These are phyloP conservation scores for Odontesthes bonariensis DNA, from an alignment of 2,113 vertebrate genomes.

Conservation along the genomic window DNA sequence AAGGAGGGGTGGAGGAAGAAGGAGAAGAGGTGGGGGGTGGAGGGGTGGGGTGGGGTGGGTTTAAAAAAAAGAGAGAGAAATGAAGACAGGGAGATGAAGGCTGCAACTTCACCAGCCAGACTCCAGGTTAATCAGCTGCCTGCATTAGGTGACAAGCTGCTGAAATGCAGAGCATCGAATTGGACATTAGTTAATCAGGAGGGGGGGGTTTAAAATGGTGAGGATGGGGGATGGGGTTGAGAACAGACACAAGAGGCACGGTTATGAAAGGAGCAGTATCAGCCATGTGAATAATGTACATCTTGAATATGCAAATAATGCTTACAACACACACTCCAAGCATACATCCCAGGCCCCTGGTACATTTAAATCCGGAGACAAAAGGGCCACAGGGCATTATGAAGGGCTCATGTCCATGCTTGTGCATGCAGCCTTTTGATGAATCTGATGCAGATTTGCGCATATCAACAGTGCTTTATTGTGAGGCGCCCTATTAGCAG, in stretches of 20 bases:
- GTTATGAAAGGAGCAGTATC: conserved; percentile 79
- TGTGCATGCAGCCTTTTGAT: conserved; percentile 52
- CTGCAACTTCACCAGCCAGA: conserved; percentile 70
- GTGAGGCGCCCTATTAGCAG: conserved; percentile 60
- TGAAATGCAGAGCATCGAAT: conserved; percentile 78
- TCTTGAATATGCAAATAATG: conserved; percentile 84
- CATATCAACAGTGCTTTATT: conserved; percentile 50
- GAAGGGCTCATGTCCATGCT: conserved; percentile 57
- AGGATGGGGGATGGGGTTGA: conserved; percentile 75
- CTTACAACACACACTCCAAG: conserved; percentile 69
- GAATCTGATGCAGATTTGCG: conserved; percentile 60
- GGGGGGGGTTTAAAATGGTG: conserved; percentile 54
- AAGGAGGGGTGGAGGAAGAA: conserved; percentile 47
- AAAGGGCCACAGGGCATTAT: conserved; percentile 68
- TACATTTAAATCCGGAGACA: conserved; percentile 72
- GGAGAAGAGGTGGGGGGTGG: background rate
- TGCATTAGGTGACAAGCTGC: conserved; percentile 92
- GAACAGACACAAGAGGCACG: conserved; percentile 75
- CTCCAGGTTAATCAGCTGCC: conserved; percentile 93
- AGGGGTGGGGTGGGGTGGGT: background rate
- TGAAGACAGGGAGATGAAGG: conserved; percentile 59
- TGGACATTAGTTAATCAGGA: conserved; percentile 83
- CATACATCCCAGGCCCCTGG: conserved; percentile 68
- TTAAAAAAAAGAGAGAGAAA: conserved; percentile 29
- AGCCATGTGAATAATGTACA: conserved; percentile 84